Conservation (phyloP, 2,888 invertebrate species). For the Melanargia galathea region DNA sequence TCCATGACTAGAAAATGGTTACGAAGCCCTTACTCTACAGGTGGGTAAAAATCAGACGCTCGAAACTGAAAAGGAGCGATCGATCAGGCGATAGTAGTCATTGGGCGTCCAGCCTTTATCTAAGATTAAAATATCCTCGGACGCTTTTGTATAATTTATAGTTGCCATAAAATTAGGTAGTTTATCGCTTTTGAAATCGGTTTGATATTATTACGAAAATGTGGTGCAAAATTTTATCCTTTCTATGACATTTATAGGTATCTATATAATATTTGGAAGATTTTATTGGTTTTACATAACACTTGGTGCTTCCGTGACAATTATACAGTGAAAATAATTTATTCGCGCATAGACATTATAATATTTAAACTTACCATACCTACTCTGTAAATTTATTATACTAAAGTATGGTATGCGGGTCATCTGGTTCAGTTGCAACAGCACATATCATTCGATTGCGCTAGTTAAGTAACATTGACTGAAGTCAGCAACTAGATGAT, state of each 20-base stretch:
- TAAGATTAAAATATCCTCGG: constrained; percentile 55
- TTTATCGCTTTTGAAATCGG: constrained; percentile 55
- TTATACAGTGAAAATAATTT: no score
- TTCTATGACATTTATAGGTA: constrained; percentile 27
- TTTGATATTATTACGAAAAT: constrained; percentile 38
- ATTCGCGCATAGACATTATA: no score
- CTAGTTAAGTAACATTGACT: no score
- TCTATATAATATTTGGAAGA: neutral
- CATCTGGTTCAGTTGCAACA: no score
- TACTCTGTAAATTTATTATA: no score
- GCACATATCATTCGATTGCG: no score
- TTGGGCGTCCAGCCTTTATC: constrained; percentile 8
- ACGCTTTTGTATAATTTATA: constrained; percentile 49
- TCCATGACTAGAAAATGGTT: no score
- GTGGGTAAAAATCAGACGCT: no score
- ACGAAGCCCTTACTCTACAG: no score
- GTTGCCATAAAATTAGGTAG: constrained; percentile 53
- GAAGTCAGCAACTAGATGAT: no score
- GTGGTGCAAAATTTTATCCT: constrained; percentile 25
- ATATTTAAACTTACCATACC: no score
- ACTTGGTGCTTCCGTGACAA: constrained; percentile 12
- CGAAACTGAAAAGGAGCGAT: neutral
- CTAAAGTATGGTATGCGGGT: no score
- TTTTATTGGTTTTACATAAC: neutral
- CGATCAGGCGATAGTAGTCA: neutral